A percentile compares a stretch with the other conserved stretches of the same genome.
Conservation (phyloP, 2,113 vertebrate species). For the Neogobius melanostomus region DNA sequence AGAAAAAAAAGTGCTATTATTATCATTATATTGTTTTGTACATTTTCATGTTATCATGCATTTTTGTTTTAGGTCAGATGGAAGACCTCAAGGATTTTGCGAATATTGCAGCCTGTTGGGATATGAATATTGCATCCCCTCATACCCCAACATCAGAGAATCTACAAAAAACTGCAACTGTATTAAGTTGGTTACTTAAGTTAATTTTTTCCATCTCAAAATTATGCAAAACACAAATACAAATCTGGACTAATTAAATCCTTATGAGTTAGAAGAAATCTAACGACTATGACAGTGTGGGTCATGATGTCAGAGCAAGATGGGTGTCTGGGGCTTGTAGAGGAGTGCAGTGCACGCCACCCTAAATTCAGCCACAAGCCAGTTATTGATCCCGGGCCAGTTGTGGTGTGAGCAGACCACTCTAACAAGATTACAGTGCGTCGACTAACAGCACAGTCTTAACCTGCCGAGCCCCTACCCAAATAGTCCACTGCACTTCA, state of each 20-base stretch:
- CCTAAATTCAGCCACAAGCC: conserved; percentile 48
- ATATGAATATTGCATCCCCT: too few species aligned
- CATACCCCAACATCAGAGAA: too few species aligned
- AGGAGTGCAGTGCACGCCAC: conserved; percentile 5
- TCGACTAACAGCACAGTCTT: conserved; percentile 47
- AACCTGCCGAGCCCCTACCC: conserved; percentile 51
- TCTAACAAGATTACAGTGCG: conserved; percentile 66
- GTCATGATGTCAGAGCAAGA: background rate
- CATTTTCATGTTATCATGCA: too few species aligned
- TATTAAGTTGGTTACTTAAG: too few species aligned
- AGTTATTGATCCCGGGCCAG: conserved; percentile 66
- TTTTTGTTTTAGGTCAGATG: too few species aligned
- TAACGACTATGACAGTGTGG: background rate
- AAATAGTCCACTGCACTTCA: conserved; percentile 16
- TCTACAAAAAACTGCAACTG: too few species aligned
- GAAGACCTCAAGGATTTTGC: too few species aligned
- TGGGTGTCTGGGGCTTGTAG: background rate
- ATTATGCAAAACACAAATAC: background rate
- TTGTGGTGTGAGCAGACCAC: conserved; percentile 56
- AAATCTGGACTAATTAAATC: background rate
- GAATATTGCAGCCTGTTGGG: too few species aligned
- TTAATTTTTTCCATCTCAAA: too few species aligned
- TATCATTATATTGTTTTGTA: too few species aligned
- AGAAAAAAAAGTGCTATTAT: too few species aligned
- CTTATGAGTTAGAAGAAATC: background rate